These are phyloP conservation scores for Moxostoma hubbsi DNA, from an alignment of 2,797 vertebrate species.

Conservation along the genomic window DNA sequence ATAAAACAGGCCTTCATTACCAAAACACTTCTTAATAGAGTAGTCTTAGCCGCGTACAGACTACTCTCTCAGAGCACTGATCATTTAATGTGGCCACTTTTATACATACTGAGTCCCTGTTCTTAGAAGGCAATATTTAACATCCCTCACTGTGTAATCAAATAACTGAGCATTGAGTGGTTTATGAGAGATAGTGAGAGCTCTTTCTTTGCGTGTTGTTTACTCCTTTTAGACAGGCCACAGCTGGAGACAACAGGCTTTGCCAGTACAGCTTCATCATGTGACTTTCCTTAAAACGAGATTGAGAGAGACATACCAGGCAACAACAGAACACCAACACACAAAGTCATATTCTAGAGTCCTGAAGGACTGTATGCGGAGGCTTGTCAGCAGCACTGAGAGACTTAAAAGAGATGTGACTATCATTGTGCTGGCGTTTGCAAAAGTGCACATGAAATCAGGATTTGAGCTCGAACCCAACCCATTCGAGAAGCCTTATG, in stretches of 20 bases:
- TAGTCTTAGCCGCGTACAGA: neutral
- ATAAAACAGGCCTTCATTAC: neutral
- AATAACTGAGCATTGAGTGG: conserved; percentile 41
- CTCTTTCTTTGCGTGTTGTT: conserved; percentile 51
- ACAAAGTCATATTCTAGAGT: conserved; percentile 15
- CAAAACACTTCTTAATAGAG: conserved; percentile 6
- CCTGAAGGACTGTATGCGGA: neutral
- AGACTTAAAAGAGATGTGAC: too few relatives aligned
- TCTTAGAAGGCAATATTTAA: conserved; percentile 53
- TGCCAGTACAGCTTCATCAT: conserved; percentile 36
- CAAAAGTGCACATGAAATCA: too few relatives aligned
- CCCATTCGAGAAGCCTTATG: too few relatives aligned
- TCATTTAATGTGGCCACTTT: conserved; percentile 20
- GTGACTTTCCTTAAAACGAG: conserved; percentile 29
- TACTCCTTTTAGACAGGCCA: conserved; percentile 45
- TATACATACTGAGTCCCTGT: conserved; percentile 35
- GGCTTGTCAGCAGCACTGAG: neutral
- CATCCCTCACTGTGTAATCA: conserved; percentile 46
- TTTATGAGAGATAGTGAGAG: conserved; percentile 36
- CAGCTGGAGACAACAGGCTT: conserved; percentile 47
- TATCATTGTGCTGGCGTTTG: too few relatives aligned
- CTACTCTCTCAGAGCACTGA: neutral
- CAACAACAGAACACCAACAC: neutral
- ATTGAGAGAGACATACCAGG: conserved; percentile 1
- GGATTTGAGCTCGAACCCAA: too few relatives aligned